Conservation (phyloP, 2,797 vertebrate genomes). For the Eupleurogrammus muticus region DNA sequence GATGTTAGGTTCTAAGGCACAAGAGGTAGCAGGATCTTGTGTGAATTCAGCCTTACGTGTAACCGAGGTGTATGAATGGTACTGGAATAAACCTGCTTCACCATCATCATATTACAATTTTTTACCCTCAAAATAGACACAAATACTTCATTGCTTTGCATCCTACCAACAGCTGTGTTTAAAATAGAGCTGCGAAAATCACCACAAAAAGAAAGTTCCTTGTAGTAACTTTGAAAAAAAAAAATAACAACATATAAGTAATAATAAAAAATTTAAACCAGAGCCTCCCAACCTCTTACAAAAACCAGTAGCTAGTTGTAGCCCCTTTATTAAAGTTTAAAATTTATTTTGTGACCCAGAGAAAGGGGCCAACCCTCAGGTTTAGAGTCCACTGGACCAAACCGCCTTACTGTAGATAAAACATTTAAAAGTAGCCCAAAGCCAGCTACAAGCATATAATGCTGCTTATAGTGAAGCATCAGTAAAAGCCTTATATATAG, state of each 20-base stretch:
- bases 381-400: background rate
- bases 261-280: background rate
- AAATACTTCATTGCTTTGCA: too few species aligned
- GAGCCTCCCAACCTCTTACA: background rate
- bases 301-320: background rate
- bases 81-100: too few species aligned
- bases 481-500: background rate
- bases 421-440: background rate
- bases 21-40: too few species aligned
- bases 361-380: background rate
- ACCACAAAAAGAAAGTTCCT: too few species aligned
- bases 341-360: background rate
- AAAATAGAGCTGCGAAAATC: too few species aligned
- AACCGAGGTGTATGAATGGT: too few species aligned
- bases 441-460: background rate
- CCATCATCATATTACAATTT: too few species aligned
- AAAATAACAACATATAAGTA: background rate
- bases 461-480: background rate
- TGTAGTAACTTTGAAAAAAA: too few species aligned
- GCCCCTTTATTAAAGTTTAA: conserved; percentile 1
- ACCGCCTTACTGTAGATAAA: background rate
- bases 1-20: too few species aligned
- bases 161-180: too few species aligned
- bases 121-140: too few species aligned
- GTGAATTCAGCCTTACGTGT: too few species aligned